phyloP scores from a whole-genome alignment of 2,888 invertebrate genomes.

The Blomia tropicalis region DNA sequence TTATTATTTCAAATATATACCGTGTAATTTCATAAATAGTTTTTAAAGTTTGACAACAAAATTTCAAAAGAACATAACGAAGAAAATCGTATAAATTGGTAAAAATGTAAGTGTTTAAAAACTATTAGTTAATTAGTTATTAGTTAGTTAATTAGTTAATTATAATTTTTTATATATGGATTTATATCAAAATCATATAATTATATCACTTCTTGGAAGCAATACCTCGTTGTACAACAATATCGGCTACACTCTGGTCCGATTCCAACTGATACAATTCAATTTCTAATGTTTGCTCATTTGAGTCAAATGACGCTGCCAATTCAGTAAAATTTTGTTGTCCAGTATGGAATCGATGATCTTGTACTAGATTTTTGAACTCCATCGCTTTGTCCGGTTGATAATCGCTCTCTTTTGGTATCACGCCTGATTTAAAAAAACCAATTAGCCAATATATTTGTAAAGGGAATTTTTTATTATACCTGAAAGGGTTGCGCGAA shows the following conservation, averaged over 20 bases:
- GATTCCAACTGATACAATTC: neutral
- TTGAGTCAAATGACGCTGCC: neutral
- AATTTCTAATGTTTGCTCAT: neutral
- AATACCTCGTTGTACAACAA: conserved; percentile 5
- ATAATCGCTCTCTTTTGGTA: conserved; percentile 1
- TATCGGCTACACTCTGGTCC: neutral
- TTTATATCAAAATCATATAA: neutral
- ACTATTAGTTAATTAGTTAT: neutral
- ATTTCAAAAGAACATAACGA: no score
- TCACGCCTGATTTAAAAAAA: neutral
- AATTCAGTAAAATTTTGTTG: neutral
- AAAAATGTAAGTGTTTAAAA: no score
- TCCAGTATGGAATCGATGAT: neutral
- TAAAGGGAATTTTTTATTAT: neutral
- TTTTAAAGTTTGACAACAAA: no score
- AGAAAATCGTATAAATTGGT: no score
- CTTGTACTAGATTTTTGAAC: conserved; percentile 1
- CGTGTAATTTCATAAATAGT: no score
- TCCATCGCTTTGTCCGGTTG: neutral
- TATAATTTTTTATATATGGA: neutral
- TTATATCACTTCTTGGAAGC: conserved; percentile 7
- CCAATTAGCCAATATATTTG: neutral
- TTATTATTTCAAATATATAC: no score
- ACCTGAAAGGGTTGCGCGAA: conserved; percentile 5
- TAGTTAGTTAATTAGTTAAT: neutral